These are phyloP conservation scores for Drosophila paranaensis DNA, from an alignment of 2,888 invertebrate species.

Conservation along the genomic window DNA sequence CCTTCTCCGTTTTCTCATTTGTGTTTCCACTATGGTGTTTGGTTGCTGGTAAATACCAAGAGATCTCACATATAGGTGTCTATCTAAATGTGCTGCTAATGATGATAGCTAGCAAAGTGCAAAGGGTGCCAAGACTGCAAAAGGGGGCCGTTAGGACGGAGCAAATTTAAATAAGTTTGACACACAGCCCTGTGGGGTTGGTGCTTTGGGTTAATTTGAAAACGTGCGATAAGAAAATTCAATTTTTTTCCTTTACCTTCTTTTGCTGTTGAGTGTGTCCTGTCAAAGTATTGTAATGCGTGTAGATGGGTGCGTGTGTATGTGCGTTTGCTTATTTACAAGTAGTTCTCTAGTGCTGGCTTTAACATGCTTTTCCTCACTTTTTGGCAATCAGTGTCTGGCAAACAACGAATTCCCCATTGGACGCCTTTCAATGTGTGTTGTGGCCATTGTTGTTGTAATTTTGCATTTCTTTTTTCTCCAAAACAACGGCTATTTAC, in stretches of 20 bases:
- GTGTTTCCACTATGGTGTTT: conserved; percentile 1
- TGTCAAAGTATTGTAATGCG: conserved; percentile 43
- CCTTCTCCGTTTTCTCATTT: conserved; percentile 2
- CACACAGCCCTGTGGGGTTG: conserved; percentile 33
- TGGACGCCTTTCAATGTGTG: conserved; percentile 35
- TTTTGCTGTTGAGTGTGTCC: conserved; percentile 27
- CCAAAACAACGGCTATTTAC: conserved; percentile 45
- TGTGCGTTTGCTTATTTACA: conserved; percentile 15
- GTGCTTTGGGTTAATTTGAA: conserved; percentile 71
- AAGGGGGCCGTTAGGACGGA: not conserved
- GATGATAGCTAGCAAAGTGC: conserved; percentile 53
- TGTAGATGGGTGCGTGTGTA: conserved; percentile 2
- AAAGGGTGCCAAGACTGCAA: not conserved
- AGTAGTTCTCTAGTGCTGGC: conserved; percentile 33
- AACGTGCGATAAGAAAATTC: conserved; percentile 73
- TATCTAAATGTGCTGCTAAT: conserved; percentile 70
- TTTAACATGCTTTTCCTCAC: conserved; percentile 29
- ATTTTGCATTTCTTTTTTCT: conserved; percentile 55
- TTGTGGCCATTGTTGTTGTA: conserved; percentile 32
- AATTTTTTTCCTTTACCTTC: conserved; percentile 48
- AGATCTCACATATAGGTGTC: conserved; percentile 42
- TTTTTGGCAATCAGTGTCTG: conserved; percentile 74
- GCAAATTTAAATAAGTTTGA: conserved; percentile 65
- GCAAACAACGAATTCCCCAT: conserved; percentile 69
- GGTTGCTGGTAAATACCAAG: conserved; percentile 25